Evolutionary conservation across 2,113 vertebrate genomes (phyloP).

Genomic region (Cyprinodon brontotheroides): DNA sequence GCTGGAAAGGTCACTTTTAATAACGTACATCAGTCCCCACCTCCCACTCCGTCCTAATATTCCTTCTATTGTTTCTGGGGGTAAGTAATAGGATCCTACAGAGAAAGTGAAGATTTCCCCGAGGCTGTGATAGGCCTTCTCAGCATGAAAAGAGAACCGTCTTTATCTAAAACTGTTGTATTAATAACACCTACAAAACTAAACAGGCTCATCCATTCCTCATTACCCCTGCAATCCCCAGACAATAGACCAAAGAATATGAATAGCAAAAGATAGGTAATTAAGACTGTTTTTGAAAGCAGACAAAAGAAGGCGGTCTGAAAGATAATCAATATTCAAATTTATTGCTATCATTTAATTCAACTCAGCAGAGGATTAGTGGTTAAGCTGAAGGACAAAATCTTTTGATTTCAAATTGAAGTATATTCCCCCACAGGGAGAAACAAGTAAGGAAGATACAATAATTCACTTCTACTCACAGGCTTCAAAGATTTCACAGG

Average conservation of each 20-base stretch:
- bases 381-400: conserved; percentile 67
- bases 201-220: conserved; percentile 67
- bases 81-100: conserved; percentile 13
- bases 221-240: conserved; percentile 71
- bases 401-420: conserved; percentile 57
- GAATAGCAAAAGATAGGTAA: conserved; percentile 63
- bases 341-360: conserved; percentile 75
- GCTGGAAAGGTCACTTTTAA: conserved; percentile 41
- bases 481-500: conserved; percentile 92
- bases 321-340: conserved; percentile 76
- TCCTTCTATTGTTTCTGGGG: conserved; percentile 28
- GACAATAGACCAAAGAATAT: conserved; percentile 66
- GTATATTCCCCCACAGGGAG: conserved; percentile 26
- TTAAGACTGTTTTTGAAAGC: conserved; percentile 67
- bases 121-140: conserved; percentile 42
- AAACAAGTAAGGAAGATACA: conserved; percentile 27
- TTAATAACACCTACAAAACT: conserved; percentile 63
- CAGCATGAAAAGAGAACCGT: conserved; percentile 57
- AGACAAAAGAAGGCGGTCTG: conserved; percentile 69
- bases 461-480: conserved; percentile 82
- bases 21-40: background rate
- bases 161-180: conserved; percentile 64
- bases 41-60: conserved; percentile 6
- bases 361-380: conserved; percentile 57
- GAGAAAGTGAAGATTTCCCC: conserved; percentile 41